Evolutionary conservation across 1,140 invertebrate species (phyloP), one percentile per base, ranked within the genome.

Genomic region (Drosophila obscura): DNA sequence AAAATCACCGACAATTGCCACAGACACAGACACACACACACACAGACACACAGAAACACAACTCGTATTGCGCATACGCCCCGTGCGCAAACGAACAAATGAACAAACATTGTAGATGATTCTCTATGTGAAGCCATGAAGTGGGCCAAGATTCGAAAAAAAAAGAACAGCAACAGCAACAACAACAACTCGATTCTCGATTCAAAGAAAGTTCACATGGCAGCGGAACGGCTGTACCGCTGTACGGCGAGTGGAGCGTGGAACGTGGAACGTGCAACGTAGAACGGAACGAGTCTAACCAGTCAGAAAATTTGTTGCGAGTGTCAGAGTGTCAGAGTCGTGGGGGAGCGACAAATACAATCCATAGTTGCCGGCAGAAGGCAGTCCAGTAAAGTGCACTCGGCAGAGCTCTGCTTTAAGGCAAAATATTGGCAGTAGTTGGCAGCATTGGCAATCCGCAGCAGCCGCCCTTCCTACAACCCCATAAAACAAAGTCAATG

Each of bases 221-320:
- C 65, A 11, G 44, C 43, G 16, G 65, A 61, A 11, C 31, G 31
- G 9, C 31, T 19, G 19, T 1, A 1, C 19, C 1, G 19, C 19
- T 16, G 19, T 1, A 1, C 1, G 19, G 19, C 0, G 19, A 1
- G 19, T 19, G 19, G 19, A 19, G 19, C 19, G 19, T 19, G 31
- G 31, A 35, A 39, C 19, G 19, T 19, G 31, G 31, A 35, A 39
- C 11, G 35, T 39, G 35, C 35, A 39, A 13, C 35, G 35, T 39
- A 39, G 35, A 39, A 39, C 35, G 35, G 78, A 85, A 85, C 81
- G 62, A 87, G 81, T 87, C 68, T 56, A 71, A 85, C 81, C 77
- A 87, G 80, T 73, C 71, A 26, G 24, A 22, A 11, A 31, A 41
- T 13, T 13, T n/a, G 6, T 13, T 13, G 35, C 35, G 4, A 39